Evolutionary conservation across 2,113 vertebrate species (phyloP), one percentile per base, ranked within the genome.

Genomic region (Chascanopsetta lugubris): DNA sequence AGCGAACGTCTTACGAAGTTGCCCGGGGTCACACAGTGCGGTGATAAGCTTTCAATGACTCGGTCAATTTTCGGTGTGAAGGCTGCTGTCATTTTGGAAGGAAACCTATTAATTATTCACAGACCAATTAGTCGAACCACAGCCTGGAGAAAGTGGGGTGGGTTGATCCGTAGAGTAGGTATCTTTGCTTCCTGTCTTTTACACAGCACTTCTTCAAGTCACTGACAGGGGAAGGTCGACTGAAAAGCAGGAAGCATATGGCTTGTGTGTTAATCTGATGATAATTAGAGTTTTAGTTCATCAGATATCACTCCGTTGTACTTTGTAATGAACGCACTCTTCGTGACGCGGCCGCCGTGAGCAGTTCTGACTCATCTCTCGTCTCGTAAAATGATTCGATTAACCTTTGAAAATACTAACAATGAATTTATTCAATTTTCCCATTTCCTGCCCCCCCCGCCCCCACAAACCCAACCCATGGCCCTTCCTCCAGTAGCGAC

Each of bases 81-180:
- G 30, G 17, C 3, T 10, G 25, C 5, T 42, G 55, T 46, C 66
- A 43, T 58, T 71, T 53, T 51, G 17, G 36, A 79, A 61, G 9
- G 27, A 51, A 55, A 48, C 17, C 47, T 8, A 38, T 74, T 7
- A 59, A 79, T 61, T 61, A 79, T 79, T 79, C 32, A 76, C 24
- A 34, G 49, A 60, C 22, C 63, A 72, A 57, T 76, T 72, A 65
- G 60, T 69, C 68, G 65, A 72, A 61, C 47, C 56, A 48, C 1
- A 30, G 51, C 65, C 50, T 6, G 65, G 9, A 50, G 43, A 40
- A 55, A 69, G 26, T n/a, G 38, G 47, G 20, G 6, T 20, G 0
- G 6, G n/a, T 3, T 36, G 42, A 63, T 36, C 29, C 20, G 36
- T n/a, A n/a, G 30, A 40, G 30, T 24, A 29, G 25, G 4, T 42